A percentile compares a stretch with the other conserved stretches of the same genome.
Conservation (phyloP, 2,113 vertebrate species). For the Seriola rivoliana region DNA sequence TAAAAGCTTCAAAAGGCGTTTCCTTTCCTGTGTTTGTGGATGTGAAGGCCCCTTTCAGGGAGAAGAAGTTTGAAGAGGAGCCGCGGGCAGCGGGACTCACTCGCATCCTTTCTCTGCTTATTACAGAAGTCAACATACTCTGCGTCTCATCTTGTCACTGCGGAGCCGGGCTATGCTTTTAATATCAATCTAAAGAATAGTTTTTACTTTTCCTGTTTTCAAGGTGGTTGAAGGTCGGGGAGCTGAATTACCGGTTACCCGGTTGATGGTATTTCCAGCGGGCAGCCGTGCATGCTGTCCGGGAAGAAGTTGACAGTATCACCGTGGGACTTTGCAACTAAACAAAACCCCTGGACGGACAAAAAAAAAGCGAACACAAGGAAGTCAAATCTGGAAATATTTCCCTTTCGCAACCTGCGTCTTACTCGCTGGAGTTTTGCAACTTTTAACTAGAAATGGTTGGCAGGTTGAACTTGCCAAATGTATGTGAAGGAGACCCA, state of each 20-base stretch:
- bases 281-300: constrained; percentile 30
- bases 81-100: constrained; percentile 20
- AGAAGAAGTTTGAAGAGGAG: constrained; percentile 61
- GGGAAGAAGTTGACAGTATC: neutral
- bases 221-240: neutral
- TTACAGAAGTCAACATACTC: neutral
- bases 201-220: neutral
- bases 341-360: neutral
- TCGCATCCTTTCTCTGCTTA: neutral
- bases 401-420: constrained; percentile 41
- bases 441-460: constrained; percentile 83
- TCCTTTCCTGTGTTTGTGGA: constrained; percentile 51
- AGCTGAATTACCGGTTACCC: neutral
- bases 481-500: constrained; percentile 86
- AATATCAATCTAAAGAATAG: neutral
- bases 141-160: neutral
- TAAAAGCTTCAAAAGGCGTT: constrained; percentile 70
- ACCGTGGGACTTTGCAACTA: constrained; percentile 1
- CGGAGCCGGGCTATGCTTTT: neutral
- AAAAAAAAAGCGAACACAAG: neutral
- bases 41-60: constrained; percentile 62
- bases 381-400: constrained; percentile 20
- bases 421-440: constrained; percentile 40
- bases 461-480: constrained; percentile 86
- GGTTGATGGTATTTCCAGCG: constrained; percentile 42